Evolutionary conservation across 1,140 invertebrate species (phyloP).

Genomic region (Caenorhabditis latens): DNA sequence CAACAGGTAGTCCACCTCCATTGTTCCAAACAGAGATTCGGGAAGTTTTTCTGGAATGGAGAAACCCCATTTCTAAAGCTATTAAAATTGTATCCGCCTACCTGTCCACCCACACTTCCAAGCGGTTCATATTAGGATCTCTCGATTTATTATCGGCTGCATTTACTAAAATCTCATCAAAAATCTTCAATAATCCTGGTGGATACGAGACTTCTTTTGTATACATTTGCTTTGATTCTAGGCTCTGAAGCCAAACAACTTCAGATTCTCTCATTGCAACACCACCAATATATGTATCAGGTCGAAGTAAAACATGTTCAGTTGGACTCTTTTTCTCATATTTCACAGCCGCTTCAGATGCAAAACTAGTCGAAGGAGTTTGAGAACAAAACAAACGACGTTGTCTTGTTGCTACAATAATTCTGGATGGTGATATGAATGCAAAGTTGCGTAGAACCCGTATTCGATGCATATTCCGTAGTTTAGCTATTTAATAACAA

Average conservation of each 20-base stretch:
- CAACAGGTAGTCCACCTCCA: slow-evolving; percentile 95
- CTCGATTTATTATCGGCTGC: slow-evolving; percentile 99
- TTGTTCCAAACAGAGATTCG: slow-evolving; percentile 95
- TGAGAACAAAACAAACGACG: neutral
- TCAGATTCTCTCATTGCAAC: slow-evolving; percentile 82
- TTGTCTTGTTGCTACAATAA: neutral
- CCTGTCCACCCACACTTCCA: slow-evolving; percentile 95
- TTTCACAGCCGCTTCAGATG: slow-evolving; percentile 83
- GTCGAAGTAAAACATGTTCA: slow-evolving; percentile 95
- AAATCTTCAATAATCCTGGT: slow-evolving; percentile 87
- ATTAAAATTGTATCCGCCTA: slow-evolving; percentile 71
- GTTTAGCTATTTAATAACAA: too few relatives aligned
- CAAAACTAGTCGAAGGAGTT: slow-evolving; percentile 14
- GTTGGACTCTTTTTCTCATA: slow-evolving; percentile 98
- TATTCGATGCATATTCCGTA: slow-evolving; percentile 2
- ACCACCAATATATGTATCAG: slow-evolving; percentile 99
- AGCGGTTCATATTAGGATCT: slow-evolving; percentile 91
- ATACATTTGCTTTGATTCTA: neutral
- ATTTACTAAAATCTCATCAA: slow-evolving; percentile 99
- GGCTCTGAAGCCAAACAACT: slow-evolving; percentile 45
- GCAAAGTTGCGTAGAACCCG: slow-evolving; percentile 4
- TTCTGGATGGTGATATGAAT: neutral
- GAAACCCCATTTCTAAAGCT: neutral
- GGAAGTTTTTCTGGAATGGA: slow-evolving; percentile 84
- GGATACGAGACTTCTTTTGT: slow-evolving; percentile 80